Conservation (phyloP, 2,113 vertebrate species). For the Scolopax mira region DNA sequence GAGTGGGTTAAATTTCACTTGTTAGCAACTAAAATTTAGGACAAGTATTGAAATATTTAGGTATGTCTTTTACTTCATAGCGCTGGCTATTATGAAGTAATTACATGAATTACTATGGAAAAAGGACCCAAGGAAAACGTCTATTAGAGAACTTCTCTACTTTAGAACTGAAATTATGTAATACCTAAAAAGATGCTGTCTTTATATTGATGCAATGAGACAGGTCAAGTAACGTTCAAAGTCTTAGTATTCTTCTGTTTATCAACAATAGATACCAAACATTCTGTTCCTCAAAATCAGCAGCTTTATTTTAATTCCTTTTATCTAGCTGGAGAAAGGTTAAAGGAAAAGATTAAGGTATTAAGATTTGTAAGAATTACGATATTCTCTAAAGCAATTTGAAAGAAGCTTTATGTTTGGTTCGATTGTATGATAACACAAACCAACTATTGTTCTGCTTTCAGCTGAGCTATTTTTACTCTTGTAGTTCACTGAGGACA, state of each 20-base stretch:
- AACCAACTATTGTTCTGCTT: slow-evolving; percentile 32
- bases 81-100: background rate
- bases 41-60: background rate
- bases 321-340: slow-evolving; percentile 44
- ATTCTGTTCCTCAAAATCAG: background rate
- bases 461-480: slow-evolving; percentile 50
- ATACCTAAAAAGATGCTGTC: background rate
- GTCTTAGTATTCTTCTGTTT: slow-evolving; percentile 20
- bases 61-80: background rate
- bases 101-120: background rate
- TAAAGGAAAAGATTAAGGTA: slow-evolving; percentile 58
- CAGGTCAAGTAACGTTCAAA: slow-evolving; percentile 13
- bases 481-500: background rate
- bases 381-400: slow-evolving; percentile 37
- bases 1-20: background rate
- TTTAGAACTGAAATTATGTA: background rate
- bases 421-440: background rate
- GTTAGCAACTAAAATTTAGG: background rate
- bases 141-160: background rate
- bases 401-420: slow-evolving; percentile 53
- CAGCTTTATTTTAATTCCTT: slow-evolving; percentile 57
- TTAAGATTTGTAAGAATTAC: slow-evolving; percentile 27
- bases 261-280: background rate
- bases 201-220: background rate
- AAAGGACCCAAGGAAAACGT: background rate